phyloP scores from a whole-genome alignment of 2,113 vertebrate species.

The Sinocyclocheilus rhinocerous region DNA sequence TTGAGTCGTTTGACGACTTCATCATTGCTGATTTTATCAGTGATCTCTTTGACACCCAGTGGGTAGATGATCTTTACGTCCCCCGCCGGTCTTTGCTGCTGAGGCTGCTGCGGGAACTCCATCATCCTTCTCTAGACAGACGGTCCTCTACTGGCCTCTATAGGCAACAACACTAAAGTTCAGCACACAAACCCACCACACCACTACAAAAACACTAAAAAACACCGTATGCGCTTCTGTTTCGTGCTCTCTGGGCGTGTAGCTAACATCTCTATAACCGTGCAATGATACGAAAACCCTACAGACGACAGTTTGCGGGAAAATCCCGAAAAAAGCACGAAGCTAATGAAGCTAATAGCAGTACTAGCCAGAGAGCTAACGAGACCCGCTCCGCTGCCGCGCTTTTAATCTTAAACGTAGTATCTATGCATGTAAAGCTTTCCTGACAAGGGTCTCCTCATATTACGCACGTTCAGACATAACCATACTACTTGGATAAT shows the following conservation, averaged over 20 bases:
- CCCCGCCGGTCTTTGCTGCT: constrained; percentile 85
- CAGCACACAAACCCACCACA: constrained; percentile 80
- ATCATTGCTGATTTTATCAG: constrained; percentile 97
- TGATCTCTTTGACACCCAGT: constrained; percentile 97
- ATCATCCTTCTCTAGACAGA: constrained; percentile 87
- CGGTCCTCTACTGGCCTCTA: constrained; percentile 99
- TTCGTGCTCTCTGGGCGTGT: background rate
- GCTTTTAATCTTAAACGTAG: background rate
- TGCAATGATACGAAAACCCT: background rate
- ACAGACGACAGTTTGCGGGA: constrained; percentile 21
- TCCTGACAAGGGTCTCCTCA: background rate
- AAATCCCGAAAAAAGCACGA: constrained; percentile 49
- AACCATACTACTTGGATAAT: background rate
- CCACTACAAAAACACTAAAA: constrained; percentile 79
- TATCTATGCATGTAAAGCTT: background rate
- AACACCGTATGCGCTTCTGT: constrained; percentile 3
- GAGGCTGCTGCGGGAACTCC: constrained; percentile 92
- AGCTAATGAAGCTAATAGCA: constrained; percentile 55
- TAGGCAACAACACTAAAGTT: constrained; percentile 98
- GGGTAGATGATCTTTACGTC: constrained; percentile 95
- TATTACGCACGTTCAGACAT: background rate
- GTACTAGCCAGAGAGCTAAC: constrained; percentile 38
- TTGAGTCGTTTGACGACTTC: constrained; percentile 98
- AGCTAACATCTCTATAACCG: background rate
- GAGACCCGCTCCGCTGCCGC: constrained; percentile 1